Evolutionary conservation across 2,113 vertebrate genomes (phyloP).

Genomic region (Archilochus colubris): DNA sequence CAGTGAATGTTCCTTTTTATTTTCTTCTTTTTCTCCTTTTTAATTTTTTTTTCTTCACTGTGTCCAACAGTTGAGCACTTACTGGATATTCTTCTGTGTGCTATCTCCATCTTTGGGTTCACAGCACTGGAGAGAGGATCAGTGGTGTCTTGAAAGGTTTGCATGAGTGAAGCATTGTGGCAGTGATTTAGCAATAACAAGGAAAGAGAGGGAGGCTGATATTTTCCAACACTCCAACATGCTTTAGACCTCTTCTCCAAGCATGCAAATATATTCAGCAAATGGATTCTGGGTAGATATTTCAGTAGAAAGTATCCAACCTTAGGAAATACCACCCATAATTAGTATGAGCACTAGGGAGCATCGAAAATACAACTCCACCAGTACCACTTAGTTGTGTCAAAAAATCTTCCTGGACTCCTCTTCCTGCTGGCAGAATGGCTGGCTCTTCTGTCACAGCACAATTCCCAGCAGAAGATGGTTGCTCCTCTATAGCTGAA

Average conservation of each 20-base stretch:
- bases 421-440: not conserved
- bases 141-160: not conserved
- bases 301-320: not conserved
- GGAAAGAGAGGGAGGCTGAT: not conserved
- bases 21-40: too few relatives aligned
- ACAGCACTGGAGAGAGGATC: not conserved
- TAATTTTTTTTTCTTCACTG: rapidly evolving
- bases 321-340: not conserved
- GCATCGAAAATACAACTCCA: not conserved
- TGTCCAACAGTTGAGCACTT: not conserved
- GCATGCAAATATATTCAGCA: not conserved
- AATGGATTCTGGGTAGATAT: not conserved
- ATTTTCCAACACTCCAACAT: not conserved
- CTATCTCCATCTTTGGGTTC: not conserved
- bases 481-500: not conserved
- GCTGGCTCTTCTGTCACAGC: not conserved
- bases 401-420: not conserved
- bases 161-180: not conserved
- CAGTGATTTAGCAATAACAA: not conserved
- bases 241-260: not conserved
- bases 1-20: not conserved
- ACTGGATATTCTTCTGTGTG: not conserved
- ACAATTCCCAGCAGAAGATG: not conserved
- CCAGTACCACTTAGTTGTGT: not conserved
- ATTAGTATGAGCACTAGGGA: not conserved